Evolutionary conservation across 2,888 invertebrate species (phyloP).

Genomic region (Diabrotica balteata): DNA sequence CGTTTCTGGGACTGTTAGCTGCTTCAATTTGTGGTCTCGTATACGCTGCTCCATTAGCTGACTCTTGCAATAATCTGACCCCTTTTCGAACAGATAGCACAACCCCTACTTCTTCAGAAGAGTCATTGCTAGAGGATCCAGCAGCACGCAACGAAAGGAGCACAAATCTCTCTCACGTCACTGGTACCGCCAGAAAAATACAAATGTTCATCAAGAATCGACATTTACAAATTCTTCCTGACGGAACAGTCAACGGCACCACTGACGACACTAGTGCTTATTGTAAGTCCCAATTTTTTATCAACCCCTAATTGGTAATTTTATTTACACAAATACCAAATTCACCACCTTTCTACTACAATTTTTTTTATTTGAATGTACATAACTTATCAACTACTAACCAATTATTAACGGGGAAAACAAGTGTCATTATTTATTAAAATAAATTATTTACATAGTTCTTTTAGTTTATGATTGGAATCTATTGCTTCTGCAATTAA

Average conservation of each 20-base stretch:
- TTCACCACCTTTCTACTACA: no score
- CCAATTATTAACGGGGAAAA: no score
- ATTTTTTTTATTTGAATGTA: no score
- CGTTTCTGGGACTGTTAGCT: slow-evolving; percentile 60
- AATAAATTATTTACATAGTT: no score
- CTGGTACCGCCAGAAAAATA: slow-evolving; percentile 80
- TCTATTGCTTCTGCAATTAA: no score
- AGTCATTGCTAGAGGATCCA: slow-evolving; percentile 48
- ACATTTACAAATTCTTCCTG: slow-evolving; percentile 81
- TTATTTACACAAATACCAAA: no score
- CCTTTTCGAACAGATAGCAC: slow-evolving; percentile 31
- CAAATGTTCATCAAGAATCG: slow-evolving; percentile 86
- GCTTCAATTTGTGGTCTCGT: slow-evolving; percentile 59
- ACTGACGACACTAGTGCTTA: slow-evolving; percentile 80
- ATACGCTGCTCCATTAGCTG: slow-evolving; percentile 55
- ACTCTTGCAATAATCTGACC: slow-evolving; percentile 39
- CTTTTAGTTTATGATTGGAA: no score
- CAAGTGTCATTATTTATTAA: no score
- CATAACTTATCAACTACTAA: no score
- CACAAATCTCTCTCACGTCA: slow-evolving; percentile 81
- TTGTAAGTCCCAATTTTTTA: slow-evolving; percentile 70
- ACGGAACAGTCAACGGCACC: slow-evolving; percentile 86
- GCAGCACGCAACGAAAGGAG: slow-evolving; percentile 72
- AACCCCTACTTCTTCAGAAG: slow-evolving; percentile 32
- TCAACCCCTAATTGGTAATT: no score